These are phyloP conservation scores for Circaetus cinerascens DNA, from an alignment of 2,113 vertebrate genomes.

Conservation along the genomic window DNA sequence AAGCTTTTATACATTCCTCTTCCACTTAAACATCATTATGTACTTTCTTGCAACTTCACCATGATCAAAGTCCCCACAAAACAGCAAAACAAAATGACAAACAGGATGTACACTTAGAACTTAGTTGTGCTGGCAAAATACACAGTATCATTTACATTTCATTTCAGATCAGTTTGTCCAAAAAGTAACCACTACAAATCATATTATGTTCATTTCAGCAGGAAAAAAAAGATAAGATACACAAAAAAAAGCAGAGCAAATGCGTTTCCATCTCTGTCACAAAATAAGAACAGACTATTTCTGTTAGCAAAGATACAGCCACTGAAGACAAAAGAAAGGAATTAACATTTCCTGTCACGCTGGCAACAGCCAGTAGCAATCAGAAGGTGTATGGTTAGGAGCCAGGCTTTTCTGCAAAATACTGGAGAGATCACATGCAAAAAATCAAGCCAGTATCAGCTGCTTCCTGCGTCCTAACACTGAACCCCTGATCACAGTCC, in stretches of 20 bases:
- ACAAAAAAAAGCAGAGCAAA: not conserved
- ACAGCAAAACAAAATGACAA: not conserved
- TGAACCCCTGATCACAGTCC: not conserved
- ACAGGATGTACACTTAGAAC: not conserved
- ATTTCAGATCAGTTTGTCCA: not conserved
- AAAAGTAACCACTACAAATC: not conserved
- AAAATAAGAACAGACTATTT: not conserved
- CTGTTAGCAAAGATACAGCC: constrained; percentile 16
- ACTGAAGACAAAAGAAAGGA: not conserved
- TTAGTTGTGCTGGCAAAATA: not conserved
- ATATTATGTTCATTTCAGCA: not conserved
- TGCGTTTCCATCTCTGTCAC: not conserved
- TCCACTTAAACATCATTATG: constrained; percentile 21
- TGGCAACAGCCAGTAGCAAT: not conserved
- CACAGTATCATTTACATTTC: not conserved
- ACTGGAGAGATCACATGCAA: not conserved
- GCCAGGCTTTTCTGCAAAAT: not conserved
- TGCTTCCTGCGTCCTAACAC: not conserved
- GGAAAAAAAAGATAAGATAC: not conserved
- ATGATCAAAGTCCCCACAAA: constrained; percentile 16
- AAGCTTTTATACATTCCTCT: constrained; percentile 19
- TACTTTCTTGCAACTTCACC: not conserved
- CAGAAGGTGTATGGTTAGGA: not conserved
- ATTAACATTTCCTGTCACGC: constrained; percentile 1
- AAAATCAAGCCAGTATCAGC: not conserved